A percentile compares a stretch with the other conserved stretches of the same genome.
Evolutionary conservation across 1,140 invertebrate species (phyloP).

Genomic region (Solenopsis fugax): DNA sequence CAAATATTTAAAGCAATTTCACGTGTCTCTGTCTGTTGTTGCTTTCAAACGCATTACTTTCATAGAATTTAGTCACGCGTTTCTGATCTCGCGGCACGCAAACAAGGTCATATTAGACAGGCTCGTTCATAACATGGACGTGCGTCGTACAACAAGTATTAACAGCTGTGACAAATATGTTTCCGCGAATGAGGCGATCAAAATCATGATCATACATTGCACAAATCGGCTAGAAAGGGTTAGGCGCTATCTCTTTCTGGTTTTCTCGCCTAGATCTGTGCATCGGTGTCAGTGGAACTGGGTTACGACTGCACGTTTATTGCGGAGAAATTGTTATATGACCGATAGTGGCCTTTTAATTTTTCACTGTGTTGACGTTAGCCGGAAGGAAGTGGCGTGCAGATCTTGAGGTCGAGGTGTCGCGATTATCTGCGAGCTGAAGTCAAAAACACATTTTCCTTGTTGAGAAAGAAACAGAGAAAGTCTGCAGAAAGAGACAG

Average conservation of each 20-base stretch:
- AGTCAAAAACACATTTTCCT: neutral
- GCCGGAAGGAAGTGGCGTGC: neutral
- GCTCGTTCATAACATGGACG: neutral
- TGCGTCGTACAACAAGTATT: neutral
- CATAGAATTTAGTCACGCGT: slow-evolving; percentile 9
- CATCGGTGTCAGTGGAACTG: slow-evolving; percentile 53
- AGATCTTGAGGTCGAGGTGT: neutral
- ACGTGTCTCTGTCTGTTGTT: neutral
- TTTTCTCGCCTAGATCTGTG: slow-evolving; percentile 33
- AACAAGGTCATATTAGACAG: slow-evolving; percentile 9
- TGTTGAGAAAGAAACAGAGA: neutral
- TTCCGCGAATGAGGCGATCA: slow-evolving; percentile 9
- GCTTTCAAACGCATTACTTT: neutral
- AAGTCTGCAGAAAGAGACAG: neutral
- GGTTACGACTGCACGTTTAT: slow-evolving; percentile 45
- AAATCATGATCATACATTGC: slow-evolving; percentile 29
- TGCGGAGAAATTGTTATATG: neutral
- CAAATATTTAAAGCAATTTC: neutral
- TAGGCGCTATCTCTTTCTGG: slow-evolving; percentile 3
- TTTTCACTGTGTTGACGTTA: neutral
- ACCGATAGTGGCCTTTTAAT: neutral
- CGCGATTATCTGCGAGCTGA: neutral
- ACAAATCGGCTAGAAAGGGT: neutral
- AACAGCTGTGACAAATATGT: slow-evolving; percentile 27
- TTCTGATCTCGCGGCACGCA: neutral